These are phyloP conservation scores for Epistrophe grossulariae DNA, from an alignment of 2,888 invertebrate species.

Conservation along the genomic window DNA sequence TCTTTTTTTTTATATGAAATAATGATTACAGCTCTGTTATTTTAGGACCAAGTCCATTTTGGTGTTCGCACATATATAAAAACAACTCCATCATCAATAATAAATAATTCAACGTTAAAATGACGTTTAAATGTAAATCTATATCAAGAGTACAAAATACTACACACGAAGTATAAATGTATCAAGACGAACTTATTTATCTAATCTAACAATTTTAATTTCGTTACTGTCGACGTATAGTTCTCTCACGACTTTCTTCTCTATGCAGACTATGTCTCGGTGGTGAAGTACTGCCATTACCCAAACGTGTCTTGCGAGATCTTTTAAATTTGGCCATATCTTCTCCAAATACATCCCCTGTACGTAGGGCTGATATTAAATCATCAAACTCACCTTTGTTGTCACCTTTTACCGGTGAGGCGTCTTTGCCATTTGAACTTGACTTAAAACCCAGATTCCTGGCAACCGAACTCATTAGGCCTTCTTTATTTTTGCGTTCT, in stretches of 20 bases:
- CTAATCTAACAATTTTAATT: slow-evolving; percentile 44
- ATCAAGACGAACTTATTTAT: slow-evolving; percentile 42
- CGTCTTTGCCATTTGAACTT: slow-evolving; percentile 79
- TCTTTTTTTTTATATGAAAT: slow-evolving; percentile 20
- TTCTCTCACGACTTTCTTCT: slow-evolving; percentile 89
- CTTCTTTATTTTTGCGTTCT: slow-evolving; percentile 92
- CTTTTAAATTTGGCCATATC: slow-evolving; percentile 96
- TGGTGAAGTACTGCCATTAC: slow-evolving; percentile 86
- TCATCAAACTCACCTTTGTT: slow-evolving; percentile 97
- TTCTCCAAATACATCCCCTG: slow-evolving; percentile 97
- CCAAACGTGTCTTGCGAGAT: slow-evolving; percentile 88
- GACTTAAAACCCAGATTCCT: slow-evolving; percentile 88
- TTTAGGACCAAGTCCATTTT: slow-evolving; percentile 46
- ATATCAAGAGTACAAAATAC: slow-evolving; percentile 69
- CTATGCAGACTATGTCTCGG: slow-evolving; percentile 87
- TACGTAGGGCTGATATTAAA: slow-evolving; percentile 95
- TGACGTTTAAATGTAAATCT: slow-evolving; percentile 41
- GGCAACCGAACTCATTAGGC: slow-evolving; percentile 90
- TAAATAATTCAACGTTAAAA: slow-evolving; percentile 63
- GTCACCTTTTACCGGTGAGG: slow-evolving; percentile 84
- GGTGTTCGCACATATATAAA: slow-evolving; percentile 56
- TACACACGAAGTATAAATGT: slow-evolving; percentile 57
- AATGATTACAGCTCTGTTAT: slow-evolving; percentile 36
- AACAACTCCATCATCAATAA: slow-evolving; percentile 52
- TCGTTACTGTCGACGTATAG: slow-evolving; percentile 84